Percentiles rank a stretch among this genome's conserved stretches.
Evolutionary conservation across 2,888 invertebrate species (phyloP).

Genomic region (Hypselothyrea guttata): DNA sequence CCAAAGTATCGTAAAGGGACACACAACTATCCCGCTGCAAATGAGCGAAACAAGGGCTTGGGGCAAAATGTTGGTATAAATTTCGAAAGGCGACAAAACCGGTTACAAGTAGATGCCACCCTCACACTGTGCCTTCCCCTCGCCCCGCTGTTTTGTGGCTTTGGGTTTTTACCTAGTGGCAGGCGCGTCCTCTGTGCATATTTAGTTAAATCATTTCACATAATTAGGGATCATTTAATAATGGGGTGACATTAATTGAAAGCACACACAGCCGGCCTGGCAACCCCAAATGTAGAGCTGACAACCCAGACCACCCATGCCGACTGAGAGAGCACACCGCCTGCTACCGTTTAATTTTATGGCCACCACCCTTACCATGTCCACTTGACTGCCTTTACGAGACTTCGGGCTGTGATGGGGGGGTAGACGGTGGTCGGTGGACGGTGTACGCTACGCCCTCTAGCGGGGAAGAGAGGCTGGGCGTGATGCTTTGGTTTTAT

Average conservation of each 20-base stretch:
- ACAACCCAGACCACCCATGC: constrained; percentile 11
- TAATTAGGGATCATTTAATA: constrained; percentile 83
- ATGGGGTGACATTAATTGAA: constrained; percentile 83
- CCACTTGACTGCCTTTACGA: constrained; percentile 71
- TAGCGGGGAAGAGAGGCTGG: constrained; percentile 1
- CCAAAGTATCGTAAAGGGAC: constrained; percentile 79
- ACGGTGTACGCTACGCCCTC: constrained; percentile 37
- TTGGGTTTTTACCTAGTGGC: constrained; percentile 49
- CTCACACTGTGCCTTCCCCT: constrained; percentile 4
- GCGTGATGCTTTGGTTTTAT: constrained; percentile 74
- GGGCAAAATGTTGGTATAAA: constrained; percentile 23
- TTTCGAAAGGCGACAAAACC: constrained; percentile 10
- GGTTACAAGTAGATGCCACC: constrained; percentile 17
- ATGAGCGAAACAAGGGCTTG: constrained; percentile 18
- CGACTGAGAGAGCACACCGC: constrained; percentile 2
- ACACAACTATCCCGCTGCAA: constrained; percentile 13
- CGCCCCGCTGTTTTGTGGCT: constrained; percentile 36
- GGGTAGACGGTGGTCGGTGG: too few species aligned
- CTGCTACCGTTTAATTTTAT: constrained; percentile 70
- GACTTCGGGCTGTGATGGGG: too few species aligned
- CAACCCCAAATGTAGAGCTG: constrained; percentile 23
- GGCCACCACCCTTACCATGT: constrained; percentile 58
- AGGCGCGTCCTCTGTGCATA: constrained; percentile 55
- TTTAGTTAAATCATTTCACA: constrained; percentile 82
- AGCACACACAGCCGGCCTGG: constrained; percentile 51